Evolutionary conservation across 2,888 invertebrate species (phyloP), one percentile per base, ranked within the genome.

Genomic region (Zygogramma bicolorata): DNA sequence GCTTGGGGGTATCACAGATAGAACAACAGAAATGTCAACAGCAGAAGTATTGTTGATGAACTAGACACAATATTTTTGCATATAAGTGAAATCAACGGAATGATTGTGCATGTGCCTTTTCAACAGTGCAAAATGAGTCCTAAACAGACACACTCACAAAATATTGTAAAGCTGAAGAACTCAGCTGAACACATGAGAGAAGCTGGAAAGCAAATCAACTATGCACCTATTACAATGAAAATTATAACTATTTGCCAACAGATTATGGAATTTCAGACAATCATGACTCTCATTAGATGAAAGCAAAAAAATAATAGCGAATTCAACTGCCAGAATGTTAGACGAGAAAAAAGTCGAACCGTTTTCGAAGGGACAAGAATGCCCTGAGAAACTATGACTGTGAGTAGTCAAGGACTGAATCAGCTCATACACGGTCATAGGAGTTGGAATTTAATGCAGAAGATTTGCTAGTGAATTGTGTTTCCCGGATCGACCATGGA

Each of bases 91-190:
- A 63, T 67, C 0, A 81, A 78, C 58, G 80, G 80, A 66, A 81
- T 81, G 79, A 22, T 80, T 15, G 59, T 72, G 3, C 78, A 81
- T 10, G 77, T 79, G 62, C 38, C 42, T 18, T 80, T 81, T 53
- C 66, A 80, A 25, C 69, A 80, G 40, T 80, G 80, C 38, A 79
- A 73, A 66, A 80, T 79, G 77, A 53, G 38, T 15, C 42, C 63
- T n/a, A n/a, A 8, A 78, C 60, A 3, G 81, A 83, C 31, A 71
- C 73, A 1, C 75, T 83, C 79, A 1, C 78, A 82, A 57, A 81
- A 83, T 57, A 74, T 83, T 5, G 58, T 80, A 2, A 81, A 81
- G 66, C 73, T 83, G 0, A 78, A 79, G 68, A 82, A 81, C 58
- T 62, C 83, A 70, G 83, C 81, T 8, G 63, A 68, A 66, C 53